Evolutionary conservation across 1,140 invertebrate species (phyloP).

Genomic region (Mycetomoellerius zeteki): DNA sequence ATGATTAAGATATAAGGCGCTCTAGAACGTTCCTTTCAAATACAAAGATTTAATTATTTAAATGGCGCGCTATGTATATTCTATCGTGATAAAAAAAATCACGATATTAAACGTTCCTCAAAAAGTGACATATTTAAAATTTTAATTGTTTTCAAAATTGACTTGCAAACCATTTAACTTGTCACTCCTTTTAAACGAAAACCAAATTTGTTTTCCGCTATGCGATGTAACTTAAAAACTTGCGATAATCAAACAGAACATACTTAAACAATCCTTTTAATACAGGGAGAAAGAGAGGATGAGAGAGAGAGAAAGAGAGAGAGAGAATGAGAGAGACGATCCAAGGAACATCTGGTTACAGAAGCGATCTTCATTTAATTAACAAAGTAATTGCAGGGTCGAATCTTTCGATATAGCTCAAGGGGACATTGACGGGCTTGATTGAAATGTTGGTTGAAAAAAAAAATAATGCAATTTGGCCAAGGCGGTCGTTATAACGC

Average conservation of each 20-base stretch:
- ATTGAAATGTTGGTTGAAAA: slow-evolving; percentile 86
- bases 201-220: not conserved
- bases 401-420: slow-evolving; percentile 85
- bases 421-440: slow-evolving; percentile 84
- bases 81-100: not conserved
- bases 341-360: slow-evolving; percentile 54
- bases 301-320: not conserved
- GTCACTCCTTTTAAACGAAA: not conserved
- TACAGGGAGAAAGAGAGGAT: not conserved
- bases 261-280: slow-evolving; percentile 26
- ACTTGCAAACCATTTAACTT: not conserved
- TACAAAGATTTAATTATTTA: not conserved
- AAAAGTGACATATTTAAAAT: not conserved
- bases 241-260: not conserved
- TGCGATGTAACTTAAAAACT: not conserved
- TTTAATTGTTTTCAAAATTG: not conserved
- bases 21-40: not conserved
- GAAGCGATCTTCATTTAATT: slow-evolving; percentile 85
- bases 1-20: not conserved
- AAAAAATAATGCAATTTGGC: slow-evolving; percentile 85
- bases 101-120: not conserved
- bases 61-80: not conserved
- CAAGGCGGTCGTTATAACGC: slow-evolving; percentile 81
- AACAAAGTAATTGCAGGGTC: slow-evolving; percentile 85
- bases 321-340: slow-evolving; percentile 12